These are phyloP conservation scores for Mormyrus iriodes DNA, from an alignment of 2,113 vertebrate species.

Conservation along the genomic window DNA sequence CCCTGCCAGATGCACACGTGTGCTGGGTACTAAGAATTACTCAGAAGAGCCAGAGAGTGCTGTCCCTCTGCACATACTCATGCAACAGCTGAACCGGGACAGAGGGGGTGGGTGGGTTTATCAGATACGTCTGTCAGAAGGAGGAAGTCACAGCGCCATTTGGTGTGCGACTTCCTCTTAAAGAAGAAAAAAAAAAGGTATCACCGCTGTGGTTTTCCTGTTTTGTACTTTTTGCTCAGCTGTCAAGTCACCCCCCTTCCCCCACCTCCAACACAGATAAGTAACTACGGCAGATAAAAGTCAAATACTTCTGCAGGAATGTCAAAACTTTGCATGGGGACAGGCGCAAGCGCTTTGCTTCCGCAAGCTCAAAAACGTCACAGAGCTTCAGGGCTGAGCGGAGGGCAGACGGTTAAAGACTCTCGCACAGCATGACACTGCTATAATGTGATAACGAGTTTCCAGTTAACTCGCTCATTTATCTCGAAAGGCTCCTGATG, in stretches of 20 bases:
- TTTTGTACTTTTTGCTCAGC: conserved; percentile 2
- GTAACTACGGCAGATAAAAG: neutral
- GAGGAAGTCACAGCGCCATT: neutral
- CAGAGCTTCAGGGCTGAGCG: neutral
- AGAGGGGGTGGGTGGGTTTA: neutral
- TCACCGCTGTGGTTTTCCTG: conserved; percentile 21
- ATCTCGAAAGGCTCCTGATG: neutral
- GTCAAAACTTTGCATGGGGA: neutral
- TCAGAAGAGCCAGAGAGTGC: neutral
- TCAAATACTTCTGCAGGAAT: neutral
- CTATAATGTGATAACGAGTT: neutral
- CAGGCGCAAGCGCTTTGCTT: neutral
- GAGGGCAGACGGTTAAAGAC: neutral
- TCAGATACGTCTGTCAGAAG: neutral
- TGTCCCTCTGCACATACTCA: neutral
- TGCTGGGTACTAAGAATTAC: neutral
- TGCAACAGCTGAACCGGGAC: neutral
- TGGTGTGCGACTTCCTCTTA: conserved; percentile 4
- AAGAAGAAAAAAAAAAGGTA: conserved; percentile 6
- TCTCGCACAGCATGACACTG: neutral
- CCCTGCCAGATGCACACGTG: neutral
- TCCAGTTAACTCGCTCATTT: neutral
- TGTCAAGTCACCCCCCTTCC: neutral
- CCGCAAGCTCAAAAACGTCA: neutral
- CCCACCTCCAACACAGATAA: neutral